Evolutionary conservation across 35 echinoderm and acorn worm genomes (phyloP), one percentile per base, ranked within the genome.

Genomic region (Ptychodera flava): DNA sequence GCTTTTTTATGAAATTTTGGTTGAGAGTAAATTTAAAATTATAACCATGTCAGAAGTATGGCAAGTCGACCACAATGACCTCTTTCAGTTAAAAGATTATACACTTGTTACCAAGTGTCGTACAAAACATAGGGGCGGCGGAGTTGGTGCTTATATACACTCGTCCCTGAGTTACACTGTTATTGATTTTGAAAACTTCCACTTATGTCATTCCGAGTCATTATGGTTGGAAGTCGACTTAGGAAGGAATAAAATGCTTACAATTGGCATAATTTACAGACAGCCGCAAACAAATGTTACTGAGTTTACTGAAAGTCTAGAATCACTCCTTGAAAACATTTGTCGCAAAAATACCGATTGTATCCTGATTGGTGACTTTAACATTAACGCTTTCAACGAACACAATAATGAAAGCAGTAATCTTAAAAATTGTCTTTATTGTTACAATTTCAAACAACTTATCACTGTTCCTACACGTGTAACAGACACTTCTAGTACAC

Each of bases 191-290:
- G 45, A 64, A 64, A 64, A 12, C 45, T 22, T 22, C 6, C 35
- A 83, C 37, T 0, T 81, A 81, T 31, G 80, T 81, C 80, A 81
- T 81, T 81, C 82, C n/a, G 82, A 83, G 30, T 83, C 33, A 12
- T 83, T 83, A 83, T 83, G 82, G 82, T n/a, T 83, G 6, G 82
- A 83, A 37, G 12, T 83, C 0, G 10, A 83, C 6, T 1, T 83
- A 16, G 33, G 28, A 30, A 16, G 12, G 12, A 36, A 36, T 22
- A 83, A 83, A 83, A 34, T 34, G 0, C 28, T 83, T 37, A 37
- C 37, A 35, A 1, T 83, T 83, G 32, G 82, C 1, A n/a, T 83
- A 28, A 35, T 83, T 0, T 83, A 83, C 37, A 83, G 82, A 37
- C 32, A 83, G n/a, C 82, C 82, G 28, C 30, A 34, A 30, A 83